phyloP scores from a whole-genome alignment of 1,140 invertebrate species.

The Rhagoletis zephyria region DNA sequence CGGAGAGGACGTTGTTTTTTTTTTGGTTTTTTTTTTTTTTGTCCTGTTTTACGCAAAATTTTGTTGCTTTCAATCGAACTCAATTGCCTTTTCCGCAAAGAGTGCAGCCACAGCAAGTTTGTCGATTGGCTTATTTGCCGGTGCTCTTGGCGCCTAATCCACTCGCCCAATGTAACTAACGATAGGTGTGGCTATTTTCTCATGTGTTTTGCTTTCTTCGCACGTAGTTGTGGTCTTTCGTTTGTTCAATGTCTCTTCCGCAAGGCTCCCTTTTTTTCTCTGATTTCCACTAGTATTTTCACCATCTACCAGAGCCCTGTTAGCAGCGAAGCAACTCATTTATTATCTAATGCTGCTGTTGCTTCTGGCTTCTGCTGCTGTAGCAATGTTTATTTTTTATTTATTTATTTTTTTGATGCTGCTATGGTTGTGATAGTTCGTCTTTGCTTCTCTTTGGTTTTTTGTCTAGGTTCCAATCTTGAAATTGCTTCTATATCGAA shows the following conservation, averaged over 20 bases:
- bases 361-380: neutral
- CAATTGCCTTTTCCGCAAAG: neutral
- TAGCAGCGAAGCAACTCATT: no score
- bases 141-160: neutral
- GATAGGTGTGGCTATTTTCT: neutral
- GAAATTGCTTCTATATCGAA: slow-evolving; percentile 6
- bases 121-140: neutral
- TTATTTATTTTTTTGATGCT: neutral
- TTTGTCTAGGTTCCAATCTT: neutral
- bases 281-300: neutral
- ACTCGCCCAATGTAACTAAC: neutral
- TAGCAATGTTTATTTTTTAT: neutral
- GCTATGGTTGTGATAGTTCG: neutral
- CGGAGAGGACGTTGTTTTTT: no score
- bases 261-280: neutral
- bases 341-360: no score
- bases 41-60: neutral
- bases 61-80: neutral
- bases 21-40: no score
- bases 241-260: no score
- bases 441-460: neutral
- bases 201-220: neutral
- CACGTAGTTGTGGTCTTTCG: neutral
- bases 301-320: neutral
- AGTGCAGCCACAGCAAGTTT: neutral